Evolutionary conservation across 2,797 vertebrate species (phyloP).

Genomic region (Aselliscus stoliczkanus): DNA sequence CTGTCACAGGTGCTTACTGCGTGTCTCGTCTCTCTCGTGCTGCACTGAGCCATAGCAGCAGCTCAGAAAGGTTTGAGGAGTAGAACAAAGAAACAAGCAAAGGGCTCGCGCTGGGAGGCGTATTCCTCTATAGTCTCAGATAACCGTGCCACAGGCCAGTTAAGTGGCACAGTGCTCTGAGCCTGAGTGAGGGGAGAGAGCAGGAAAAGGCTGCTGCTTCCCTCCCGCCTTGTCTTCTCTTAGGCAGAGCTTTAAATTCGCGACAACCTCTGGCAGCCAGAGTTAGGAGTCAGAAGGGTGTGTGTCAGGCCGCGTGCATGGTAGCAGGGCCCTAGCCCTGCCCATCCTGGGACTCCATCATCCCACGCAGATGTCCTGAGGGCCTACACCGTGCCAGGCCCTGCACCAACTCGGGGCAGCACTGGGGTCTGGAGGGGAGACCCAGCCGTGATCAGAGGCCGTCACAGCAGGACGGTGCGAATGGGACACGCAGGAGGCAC

Average conservation of each 20-base stretch:
- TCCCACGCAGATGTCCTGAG: not conserved
- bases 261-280: no score
- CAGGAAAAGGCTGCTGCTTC: not conserved
- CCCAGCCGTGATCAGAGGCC: fast-evolving
- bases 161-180: not conserved
- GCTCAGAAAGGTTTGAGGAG: not conserved
- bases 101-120: not conserved
- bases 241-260: not conserved
- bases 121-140: not conserved
- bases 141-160: fast-evolving
- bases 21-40: not conserved
- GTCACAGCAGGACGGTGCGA: no score
- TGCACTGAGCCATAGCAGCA: not conserved
- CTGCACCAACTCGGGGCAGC: no score
- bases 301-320: not conserved
- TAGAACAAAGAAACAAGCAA: fast-evolving
- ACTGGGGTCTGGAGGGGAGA: not conserved
- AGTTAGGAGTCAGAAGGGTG: not conserved
- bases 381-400: fast-evolving
- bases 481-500: fast-evolving
- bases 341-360: not conserved
- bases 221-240: not conserved
- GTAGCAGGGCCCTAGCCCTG: not conserved
- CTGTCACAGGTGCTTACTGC: not conserved
- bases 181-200: no score